These are phyloP conservation scores for Melitaea cinxia DNA, from an alignment of 1,140 invertebrate species.

Conservation along the genomic window DNA sequence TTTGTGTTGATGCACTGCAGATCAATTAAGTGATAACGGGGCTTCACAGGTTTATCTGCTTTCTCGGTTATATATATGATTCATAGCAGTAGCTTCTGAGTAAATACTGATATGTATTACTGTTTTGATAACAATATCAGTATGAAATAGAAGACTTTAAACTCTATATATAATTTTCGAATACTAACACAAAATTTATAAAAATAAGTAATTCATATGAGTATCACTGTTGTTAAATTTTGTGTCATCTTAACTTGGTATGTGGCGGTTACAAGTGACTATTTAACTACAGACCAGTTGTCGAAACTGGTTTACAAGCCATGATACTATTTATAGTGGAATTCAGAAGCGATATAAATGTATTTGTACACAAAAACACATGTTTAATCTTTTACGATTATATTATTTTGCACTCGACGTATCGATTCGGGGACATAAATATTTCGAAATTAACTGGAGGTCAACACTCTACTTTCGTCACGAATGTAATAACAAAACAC, in stretches of 20 bases:
- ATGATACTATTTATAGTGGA: slow-evolving; percentile 8
- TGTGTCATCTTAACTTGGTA: background rate
- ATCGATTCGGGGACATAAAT: slow-evolving; percentile 29
- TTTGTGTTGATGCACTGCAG: slow-evolving; percentile 28
- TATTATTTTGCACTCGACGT: slow-evolving; percentile 46
- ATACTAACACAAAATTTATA: too few relatives aligned
- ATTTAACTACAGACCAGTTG: slow-evolving; percentile 12
- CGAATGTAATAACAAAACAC: slow-evolving; percentile 53
- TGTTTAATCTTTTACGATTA: slow-evolving; percentile 61
- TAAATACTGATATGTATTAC: background rate
- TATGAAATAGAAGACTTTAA: background rate
- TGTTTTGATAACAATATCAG: background rate
- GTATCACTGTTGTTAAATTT: background rate
- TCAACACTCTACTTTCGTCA: slow-evolving; percentile 47
- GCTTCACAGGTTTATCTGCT: background rate
- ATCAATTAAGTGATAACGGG: slow-evolving; percentile 28
- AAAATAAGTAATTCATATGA: too few relatives aligned
- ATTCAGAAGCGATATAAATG: slow-evolving; percentile 51
- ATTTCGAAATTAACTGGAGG: slow-evolving; percentile 39
- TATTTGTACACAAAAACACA: slow-evolving; percentile 57
- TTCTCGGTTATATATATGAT: background rate
- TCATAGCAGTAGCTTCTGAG: background rate
- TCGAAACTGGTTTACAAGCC: slow-evolving; percentile 3
- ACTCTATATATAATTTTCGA: slow-evolving; percentile 1
- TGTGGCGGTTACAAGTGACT: slow-evolving; percentile 1